Base-by-base conservation (phyloP, 2,888 invertebrate species). In the Hemistola chrysoprasaria region DNA sequence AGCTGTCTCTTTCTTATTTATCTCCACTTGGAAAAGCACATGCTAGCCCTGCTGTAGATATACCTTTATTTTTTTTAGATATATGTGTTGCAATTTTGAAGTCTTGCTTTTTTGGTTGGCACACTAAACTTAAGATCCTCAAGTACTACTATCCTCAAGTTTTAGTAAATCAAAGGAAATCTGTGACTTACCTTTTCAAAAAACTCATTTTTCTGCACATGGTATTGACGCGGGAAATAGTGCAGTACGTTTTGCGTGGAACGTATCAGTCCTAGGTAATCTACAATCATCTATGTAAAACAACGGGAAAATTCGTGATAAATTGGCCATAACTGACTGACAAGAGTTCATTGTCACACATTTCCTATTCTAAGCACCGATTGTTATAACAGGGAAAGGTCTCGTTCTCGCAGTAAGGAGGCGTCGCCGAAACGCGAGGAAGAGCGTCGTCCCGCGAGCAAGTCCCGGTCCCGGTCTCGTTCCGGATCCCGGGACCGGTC, bases 371-470 rank as follows among this genome's bases (percentile, higher is more conserved):
- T 16, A 4, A 16, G 16, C 16, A 16, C 2, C 16, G 4, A 29
- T 31, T 1, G 21, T 35, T 39, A 57, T 37, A 35, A 42, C 72
- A 93, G 93, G 78, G 92, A 93, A 64, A 91, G 93, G 20, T 94
- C 94, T 40, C 91, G 91, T 30, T 94, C 93, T 21, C 90, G 87
- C 58, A 93, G 93, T 73, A 94, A 94, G 74, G 92, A 91, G 29
- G 74, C 65, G 8, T 83, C 86, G 1, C 83, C 85, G 8, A 84
- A 84, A 53, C 82, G 79, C 24, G 85, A 81, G 3, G 86, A 82
- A 41, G 78, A 76, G 40, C 79, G 81, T 27, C 81, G 78, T 40
- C 71, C 63, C 11, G 78, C 36, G 6, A 39, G 26, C 71, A 86
- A 86, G 65, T 86, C 87, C 1, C 74, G 74, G 0, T 84, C 86